phyloP scores from a whole-genome alignment of 2,797 vertebrate genomes.

The Sylvia borin region DNA sequence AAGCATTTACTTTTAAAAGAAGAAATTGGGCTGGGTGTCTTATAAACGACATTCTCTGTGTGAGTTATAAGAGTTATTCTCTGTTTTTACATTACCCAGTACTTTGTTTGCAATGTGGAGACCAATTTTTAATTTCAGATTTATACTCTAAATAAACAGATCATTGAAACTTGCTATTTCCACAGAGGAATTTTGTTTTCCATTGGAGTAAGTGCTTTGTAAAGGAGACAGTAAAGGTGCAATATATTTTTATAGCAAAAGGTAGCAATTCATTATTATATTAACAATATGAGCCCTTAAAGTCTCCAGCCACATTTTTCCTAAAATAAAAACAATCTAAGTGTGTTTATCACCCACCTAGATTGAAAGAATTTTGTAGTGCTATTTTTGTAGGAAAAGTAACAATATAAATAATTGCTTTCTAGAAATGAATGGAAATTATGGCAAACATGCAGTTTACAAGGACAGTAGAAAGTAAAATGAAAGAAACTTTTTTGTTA shows the following conservation, averaged over 20 bases:
- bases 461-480: neutral
- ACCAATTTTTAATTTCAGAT: neutral
- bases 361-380: neutral
- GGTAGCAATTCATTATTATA: neutral
- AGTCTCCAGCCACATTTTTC: neutral
- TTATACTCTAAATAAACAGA: neutral
- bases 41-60: neutral
- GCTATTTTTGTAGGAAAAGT: neutral
- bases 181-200: neutral
- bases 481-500: rapidly evolving
- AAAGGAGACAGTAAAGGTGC: neutral
- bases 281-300: neutral
- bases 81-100: neutral
- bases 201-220: neutral
- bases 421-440: neutral
- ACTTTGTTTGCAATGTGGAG: neutral
- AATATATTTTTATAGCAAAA: neutral
- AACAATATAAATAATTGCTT: neutral
- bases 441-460: neutral
- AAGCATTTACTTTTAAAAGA: neutral
- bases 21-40: neutral
- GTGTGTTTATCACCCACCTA: neutral
- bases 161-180: neutral
- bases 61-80: neutral
- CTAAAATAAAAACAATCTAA: neutral